Evolutionary conservation across 2,113 vertebrate species (phyloP).

Genomic region (Rafetus swinhoei): DNA sequence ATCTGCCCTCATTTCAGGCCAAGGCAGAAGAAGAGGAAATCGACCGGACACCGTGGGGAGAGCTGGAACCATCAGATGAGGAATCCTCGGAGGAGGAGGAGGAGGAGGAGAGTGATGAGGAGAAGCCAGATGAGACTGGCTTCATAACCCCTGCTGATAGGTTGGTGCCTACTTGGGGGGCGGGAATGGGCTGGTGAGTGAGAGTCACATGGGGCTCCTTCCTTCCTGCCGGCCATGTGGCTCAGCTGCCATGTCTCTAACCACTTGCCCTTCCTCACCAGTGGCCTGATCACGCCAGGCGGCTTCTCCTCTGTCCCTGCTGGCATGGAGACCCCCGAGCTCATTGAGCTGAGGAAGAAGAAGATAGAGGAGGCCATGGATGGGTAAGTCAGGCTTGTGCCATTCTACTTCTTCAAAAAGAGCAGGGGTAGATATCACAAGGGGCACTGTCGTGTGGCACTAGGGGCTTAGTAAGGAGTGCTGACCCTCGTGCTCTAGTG

Average conservation of each 20-base stretch:
- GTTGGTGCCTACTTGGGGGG: slow-evolving; percentile 54
- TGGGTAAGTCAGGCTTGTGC: slow-evolving; percentile 78
- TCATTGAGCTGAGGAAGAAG: slow-evolving; percentile 95
- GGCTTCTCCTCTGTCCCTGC: slow-evolving; percentile 92
- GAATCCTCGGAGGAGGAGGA: slow-evolving; percentile 94
- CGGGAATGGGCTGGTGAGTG: background rate
- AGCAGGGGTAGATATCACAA: too few species aligned
- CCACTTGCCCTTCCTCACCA: slow-evolving; percentile 52
- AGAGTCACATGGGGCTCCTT: background rate
- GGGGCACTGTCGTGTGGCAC: background rate
- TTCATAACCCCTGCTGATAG: slow-evolving; percentile 95
- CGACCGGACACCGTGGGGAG: slow-evolving; percentile 90
- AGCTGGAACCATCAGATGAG: slow-evolving; percentile 92
- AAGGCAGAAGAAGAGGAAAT: slow-evolving; percentile 94
- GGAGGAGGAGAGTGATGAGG: slow-evolving; percentile 94
- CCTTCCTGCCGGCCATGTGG: background rate
- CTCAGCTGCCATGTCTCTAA: background rate
- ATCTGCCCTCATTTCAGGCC: slow-evolving; percentile 55
- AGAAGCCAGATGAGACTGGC: slow-evolving; percentile 92
- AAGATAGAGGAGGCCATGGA: slow-evolving; percentile 97
- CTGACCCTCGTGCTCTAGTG: too few species aligned
- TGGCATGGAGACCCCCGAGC: slow-evolving; percentile 93
- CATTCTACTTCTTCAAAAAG: too few species aligned
- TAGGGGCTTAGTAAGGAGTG: too few species aligned
- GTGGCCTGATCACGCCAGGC: slow-evolving; percentile 92